phyloP scores from a whole-genome alignment of 2,797 vertebrate species.

The Diplodus sargus region DNA sequence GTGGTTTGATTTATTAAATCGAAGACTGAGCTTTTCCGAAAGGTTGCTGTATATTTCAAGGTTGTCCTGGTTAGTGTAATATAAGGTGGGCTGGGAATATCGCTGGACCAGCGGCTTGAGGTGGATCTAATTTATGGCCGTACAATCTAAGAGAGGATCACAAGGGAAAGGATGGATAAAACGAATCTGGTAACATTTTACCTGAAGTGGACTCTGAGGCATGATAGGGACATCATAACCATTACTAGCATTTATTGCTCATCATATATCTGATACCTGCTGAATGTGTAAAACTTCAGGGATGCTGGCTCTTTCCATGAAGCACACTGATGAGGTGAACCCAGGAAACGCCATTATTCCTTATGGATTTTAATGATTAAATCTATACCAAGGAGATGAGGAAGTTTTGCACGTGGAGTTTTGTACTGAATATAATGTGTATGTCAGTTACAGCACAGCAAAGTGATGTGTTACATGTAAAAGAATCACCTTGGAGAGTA shows the following conservation, averaged over 20 bases:
- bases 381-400: background rate
- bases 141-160: conserved; percentile 9
- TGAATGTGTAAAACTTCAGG: conserved; percentile 44
- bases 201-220: conserved; percentile 34
- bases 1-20: conserved; percentile 58
- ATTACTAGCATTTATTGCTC: conserved; percentile 41
- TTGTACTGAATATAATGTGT: background rate
- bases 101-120: background rate
- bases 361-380: conserved; percentile 9
- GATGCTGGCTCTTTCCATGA: conserved; percentile 18
- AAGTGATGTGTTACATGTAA: conserved; percentile 4
- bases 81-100: conserved; percentile 36
- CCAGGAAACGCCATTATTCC: background rate
- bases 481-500: background rate
- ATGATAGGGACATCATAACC: conserved; percentile 23
- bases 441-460: background rate
- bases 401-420: background rate
- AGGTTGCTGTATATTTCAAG: conserved; percentile 49
- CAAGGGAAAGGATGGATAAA: conserved; percentile 25
- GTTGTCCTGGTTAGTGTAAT: conserved; percentile 47
- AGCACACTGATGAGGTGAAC: conserved; percentile 4
- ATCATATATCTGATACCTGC: conserved; percentile 31
- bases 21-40: conserved; percentile 29
- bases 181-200: conserved; percentile 33
- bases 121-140: conserved; percentile 35